phyloP scores from a whole-genome alignment of 2,113 vertebrate genomes.

The Pipra filicauda region DNA sequence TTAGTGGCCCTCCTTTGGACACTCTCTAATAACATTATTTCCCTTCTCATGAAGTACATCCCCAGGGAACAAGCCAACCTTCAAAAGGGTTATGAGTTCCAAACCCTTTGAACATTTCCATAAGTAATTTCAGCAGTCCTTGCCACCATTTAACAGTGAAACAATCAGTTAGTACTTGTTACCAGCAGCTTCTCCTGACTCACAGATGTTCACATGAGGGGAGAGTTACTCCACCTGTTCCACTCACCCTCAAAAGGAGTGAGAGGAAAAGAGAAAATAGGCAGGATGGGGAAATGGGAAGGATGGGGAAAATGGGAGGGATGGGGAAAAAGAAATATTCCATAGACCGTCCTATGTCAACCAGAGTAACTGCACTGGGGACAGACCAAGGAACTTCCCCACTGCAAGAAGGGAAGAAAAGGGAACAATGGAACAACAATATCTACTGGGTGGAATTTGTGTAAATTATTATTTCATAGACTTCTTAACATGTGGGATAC shows the following conservation, averaged over 20 bases:
- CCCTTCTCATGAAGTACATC: not conserved
- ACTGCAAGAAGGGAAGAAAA: not conserved
- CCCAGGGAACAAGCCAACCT: not conserved
- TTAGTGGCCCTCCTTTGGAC: not conserved
- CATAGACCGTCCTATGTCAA: not conserved
- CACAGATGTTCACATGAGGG: not conserved
- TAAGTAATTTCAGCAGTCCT: not conserved
- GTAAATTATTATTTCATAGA: not conserved
- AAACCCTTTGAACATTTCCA: fast-evolving
- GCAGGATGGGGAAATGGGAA: not conserved
- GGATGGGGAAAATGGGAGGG: not conserved
- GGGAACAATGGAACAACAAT: not conserved
- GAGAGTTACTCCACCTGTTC: not conserved
- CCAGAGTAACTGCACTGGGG: not conserved
- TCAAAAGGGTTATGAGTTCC: not conserved
- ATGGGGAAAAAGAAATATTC: not conserved
- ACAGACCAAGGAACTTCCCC: not conserved
- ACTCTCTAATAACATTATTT: not conserved
- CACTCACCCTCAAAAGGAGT: not conserved
- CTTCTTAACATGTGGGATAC: not conserved
- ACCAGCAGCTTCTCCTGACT: not conserved
- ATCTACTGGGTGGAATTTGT: not conserved
- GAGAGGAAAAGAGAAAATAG: not conserved
- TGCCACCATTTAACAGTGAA: not conserved
- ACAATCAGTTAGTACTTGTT: not conserved